Evolutionary conservation across 2,888 invertebrate genomes (phyloP).

Genomic region (Orchesella flavescens): DNA sequence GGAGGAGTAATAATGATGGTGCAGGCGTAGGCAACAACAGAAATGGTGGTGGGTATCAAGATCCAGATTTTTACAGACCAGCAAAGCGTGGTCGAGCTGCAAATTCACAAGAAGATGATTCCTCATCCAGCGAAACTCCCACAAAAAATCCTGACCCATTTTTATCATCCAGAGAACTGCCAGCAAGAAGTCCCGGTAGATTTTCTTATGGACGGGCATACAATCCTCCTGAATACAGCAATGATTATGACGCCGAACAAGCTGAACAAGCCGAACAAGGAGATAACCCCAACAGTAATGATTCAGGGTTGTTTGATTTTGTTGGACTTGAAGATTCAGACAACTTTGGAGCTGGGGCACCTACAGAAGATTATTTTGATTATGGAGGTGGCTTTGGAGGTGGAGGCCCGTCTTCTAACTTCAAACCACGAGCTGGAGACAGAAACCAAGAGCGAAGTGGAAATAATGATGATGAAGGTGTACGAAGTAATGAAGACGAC

Average conservation of each 20-base stretch:
- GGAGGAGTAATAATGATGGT: neutral
- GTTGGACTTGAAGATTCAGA: constrained; percentile 59
- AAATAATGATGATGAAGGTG: constrained; percentile 5
- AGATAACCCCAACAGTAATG: constrained; percentile 3
- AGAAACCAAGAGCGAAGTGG: constrained; percentile 13
- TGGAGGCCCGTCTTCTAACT: neutral
- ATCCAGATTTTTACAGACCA: neutral
- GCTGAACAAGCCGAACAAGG: neutral
- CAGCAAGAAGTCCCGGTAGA: constrained; percentile 13
- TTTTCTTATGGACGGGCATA: constrained; percentile 37
- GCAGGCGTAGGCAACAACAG: neutral
- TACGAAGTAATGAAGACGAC: constrained; percentile 20
- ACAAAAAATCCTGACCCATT: neutral
- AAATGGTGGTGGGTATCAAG: neutral
- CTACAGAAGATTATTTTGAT: neutral
- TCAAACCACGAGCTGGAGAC: neutral
- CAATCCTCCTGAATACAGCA: constrained; percentile 32
- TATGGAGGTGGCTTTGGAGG: constrained; percentile 27
- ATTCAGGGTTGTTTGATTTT: constrained; percentile 48
- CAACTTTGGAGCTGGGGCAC: constrained; percentile 42
- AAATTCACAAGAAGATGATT: neutral
- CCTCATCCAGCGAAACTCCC: neutral
- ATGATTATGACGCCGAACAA: constrained; percentile 34
- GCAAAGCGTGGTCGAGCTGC: constrained; percentile 13
- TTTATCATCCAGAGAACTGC: neutral